Evolutionary conservation across 2,888 invertebrate species (phyloP).

Genomic region (Baccha elongata): DNA sequence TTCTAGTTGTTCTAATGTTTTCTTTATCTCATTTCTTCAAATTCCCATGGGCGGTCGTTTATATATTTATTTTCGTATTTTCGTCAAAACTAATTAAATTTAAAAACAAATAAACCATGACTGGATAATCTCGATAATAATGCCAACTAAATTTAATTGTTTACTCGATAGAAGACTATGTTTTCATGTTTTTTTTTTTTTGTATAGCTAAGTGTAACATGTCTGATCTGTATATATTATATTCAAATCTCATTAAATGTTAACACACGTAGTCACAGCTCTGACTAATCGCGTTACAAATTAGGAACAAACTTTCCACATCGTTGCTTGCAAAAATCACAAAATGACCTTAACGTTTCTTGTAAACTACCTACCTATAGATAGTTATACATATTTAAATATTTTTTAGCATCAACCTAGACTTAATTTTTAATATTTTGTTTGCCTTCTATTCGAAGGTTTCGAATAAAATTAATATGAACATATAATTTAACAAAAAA

Average conservation of each 20-base stretch:
- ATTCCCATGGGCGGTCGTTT: too few relatives aligned
- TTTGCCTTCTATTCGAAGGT: constrained; percentile 1
- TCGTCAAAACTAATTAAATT: too few relatives aligned
- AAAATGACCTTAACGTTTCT: constrained; percentile 5
- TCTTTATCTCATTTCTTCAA: too few relatives aligned
- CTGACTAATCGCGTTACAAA: constrained; percentile 36
- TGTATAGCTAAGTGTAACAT: neutral
- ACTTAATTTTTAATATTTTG: neutral
- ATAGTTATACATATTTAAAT: neutral
- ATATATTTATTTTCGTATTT: too few relatives aligned
- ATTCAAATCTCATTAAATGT: constrained; percentile 4
- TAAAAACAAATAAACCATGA: too few relatives aligned
- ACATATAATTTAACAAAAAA: neutral
- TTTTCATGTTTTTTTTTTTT: neutral
- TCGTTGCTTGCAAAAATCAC: constrained; percentile 21
- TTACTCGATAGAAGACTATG: neutral
- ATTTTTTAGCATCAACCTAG: neutral
- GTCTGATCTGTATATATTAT: neutral
- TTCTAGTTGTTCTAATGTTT: too few relatives aligned
- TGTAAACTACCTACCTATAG: neutral
- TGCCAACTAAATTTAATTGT: neutral
- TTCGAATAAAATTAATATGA: neutral
- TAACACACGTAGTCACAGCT: constrained; percentile 6
- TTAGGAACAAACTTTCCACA: constrained; percentile 52
- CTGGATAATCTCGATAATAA: too few relatives aligned